Conservation (phyloP, 2,888 invertebrate genomes). For the Diarsia brunnea region DNA sequence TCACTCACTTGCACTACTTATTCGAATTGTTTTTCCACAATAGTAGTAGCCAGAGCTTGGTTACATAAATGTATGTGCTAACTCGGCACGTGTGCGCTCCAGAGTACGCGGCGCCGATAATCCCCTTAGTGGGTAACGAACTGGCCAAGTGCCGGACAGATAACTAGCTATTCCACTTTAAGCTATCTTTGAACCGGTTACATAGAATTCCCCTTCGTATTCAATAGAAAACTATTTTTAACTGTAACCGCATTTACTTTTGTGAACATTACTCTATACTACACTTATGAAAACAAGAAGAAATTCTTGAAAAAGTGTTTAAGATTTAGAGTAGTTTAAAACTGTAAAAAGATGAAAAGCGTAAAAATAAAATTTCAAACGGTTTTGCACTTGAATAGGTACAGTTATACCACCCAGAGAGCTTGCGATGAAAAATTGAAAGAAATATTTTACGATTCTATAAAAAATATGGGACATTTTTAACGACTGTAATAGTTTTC, state of each 20-base stretch:
- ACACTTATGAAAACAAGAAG: not conserved
- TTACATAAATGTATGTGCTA: slow-evolving; percentile 67
- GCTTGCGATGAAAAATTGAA: slow-evolving; percentile 33
- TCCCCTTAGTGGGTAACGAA: slow-evolving; percentile 86
- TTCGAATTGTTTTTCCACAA: slow-evolving; percentile 48
- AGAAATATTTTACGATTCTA: slow-evolving; percentile 40
- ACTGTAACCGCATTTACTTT: slow-evolving; percentile 9
- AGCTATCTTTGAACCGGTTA: slow-evolving; percentile 67
- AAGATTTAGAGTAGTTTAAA: slow-evolving; percentile 35
- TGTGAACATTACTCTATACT: not conserved
- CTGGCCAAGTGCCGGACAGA: slow-evolving; percentile 78
- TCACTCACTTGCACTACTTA: slow-evolving; percentile 8
- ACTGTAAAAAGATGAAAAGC: slow-evolving; percentile 30
- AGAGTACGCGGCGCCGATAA: slow-evolving; percentile 74
- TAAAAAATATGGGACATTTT: slow-evolving; percentile 48
- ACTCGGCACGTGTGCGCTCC: slow-evolving; percentile 65
- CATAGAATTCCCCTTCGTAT: slow-evolving; percentile 44
- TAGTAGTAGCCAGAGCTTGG: slow-evolving; percentile 28
- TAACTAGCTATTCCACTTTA: slow-evolving; percentile 81
- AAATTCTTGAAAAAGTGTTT: not conserved
- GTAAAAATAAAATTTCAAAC: slow-evolving; percentile 41
- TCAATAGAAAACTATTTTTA: slow-evolving; percentile 33
- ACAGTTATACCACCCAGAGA: slow-evolving; percentile 39
- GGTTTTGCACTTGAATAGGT: slow-evolving; percentile 29
- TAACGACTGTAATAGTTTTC: slow-evolving; percentile 38